Base-by-base conservation (phyloP, 2,113 vertebrate species). In the Eira barbara region DNA sequence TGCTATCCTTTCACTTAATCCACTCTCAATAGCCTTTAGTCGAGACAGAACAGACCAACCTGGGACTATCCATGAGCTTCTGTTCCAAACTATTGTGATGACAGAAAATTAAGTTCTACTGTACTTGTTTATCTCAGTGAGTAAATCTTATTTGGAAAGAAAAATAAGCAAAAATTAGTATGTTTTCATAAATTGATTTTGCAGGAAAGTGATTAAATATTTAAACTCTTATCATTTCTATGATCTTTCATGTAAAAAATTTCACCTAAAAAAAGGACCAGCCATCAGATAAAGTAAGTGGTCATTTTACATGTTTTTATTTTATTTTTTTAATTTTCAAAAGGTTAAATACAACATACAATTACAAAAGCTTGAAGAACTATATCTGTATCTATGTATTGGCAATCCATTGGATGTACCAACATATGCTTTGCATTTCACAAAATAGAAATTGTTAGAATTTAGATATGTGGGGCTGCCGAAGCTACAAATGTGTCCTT, bases 361-460 rank as follows among this genome's bases (percentile, higher is more conserved):
- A 74, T 42, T 21, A 71, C 15, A 98, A 95, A 97, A 87, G 17
- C 73, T 81, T 97, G 94, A 98, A 97, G 94, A 91, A 97, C 84
- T 96, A 87, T 93, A 97, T 17, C 42, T 52, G 20, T 52, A n/a
- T 98, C 94, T 98, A 85, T 92, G 91, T 96, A 94, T 97, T 29
- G 63, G 69, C 83, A 98, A 97, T 97, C 90, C 83, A 82, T 61
- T 42, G 57, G 93, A 89, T 73, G 80, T 93, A 97, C 93, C 93
- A 97, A 96, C 3, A 47, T 93, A 97, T 96, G 84, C 96, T 98
- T 97, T 97, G 71, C 94, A 82, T 98, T 96, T 97, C 97, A 97
- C 95, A 98, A 95, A 91, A 95, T 0, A 95, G 96, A 97, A 97
- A 98, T 49, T 97, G 85, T 97, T 95, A 97, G 94, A 97, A 95